Percentiles rank a stretch among this genome's conserved stretches.
phyloP scores from a whole-genome alignment of 1,140 invertebrate genomes.

The Sitophilus oryzae region DNA sequence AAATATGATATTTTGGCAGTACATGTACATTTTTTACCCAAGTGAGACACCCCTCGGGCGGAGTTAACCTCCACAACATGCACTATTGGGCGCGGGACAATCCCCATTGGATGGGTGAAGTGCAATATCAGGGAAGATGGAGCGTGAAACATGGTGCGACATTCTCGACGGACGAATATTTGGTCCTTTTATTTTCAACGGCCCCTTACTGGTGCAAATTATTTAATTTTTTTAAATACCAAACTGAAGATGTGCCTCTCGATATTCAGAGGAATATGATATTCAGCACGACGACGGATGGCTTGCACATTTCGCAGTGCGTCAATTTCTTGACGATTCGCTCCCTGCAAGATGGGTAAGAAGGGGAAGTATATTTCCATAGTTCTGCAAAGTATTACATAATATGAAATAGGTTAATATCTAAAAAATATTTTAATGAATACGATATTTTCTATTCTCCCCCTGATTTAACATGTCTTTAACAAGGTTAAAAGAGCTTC shows the following conservation, averaged over 20 bases:
- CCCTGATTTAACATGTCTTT: background rate
- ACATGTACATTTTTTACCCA: too few species aligned
- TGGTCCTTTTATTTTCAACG: slow-evolving; percentile 34
- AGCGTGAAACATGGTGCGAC: slow-evolving; percentile 37
- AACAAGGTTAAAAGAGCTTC: background rate
- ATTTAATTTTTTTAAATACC: slow-evolving; percentile 37
- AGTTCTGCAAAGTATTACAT: slow-evolving; percentile 3
- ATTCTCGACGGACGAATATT: slow-evolving; percentile 35
- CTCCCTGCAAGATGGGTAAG: slow-evolving; percentile 4
- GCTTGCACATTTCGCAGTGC: slow-evolving; percentile 26
- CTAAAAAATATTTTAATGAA: background rate
- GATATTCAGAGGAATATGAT: slow-evolving; percentile 28
- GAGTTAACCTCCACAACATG: slow-evolving; percentile 3
- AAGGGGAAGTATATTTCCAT: slow-evolving; percentile 11
- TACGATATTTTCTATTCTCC: background rate
- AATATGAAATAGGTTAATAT: slow-evolving; percentile 5
- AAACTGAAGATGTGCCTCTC: slow-evolving; percentile 35
- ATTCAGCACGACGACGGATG: slow-evolving; percentile 36
- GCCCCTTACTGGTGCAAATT: slow-evolving; percentile 26
- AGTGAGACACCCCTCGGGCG: too few species aligned
- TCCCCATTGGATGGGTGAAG: too few species aligned
- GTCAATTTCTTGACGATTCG: slow-evolving; percentile 3
- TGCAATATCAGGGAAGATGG: too few species aligned
- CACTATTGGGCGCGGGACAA: background rate
- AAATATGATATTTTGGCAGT: too few species aligned